A percentile compares a stretch with the other conserved stretches of the same genome.
phyloP scores from a whole-genome alignment of 2,888 invertebrate species.

The Hemistola chrysoprasaria region DNA sequence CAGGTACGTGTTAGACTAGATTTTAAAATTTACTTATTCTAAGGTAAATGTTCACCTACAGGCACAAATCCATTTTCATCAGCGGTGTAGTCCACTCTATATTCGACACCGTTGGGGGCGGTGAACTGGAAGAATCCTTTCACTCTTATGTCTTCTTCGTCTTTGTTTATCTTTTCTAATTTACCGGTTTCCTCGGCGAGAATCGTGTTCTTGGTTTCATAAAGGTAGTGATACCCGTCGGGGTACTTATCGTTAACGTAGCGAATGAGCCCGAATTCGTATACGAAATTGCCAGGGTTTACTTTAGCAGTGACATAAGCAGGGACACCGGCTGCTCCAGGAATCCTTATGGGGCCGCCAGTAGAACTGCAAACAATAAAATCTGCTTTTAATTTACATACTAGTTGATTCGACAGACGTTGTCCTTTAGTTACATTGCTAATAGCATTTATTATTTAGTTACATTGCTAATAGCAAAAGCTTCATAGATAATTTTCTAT shows the following conservation, averaged over 20 bases:
- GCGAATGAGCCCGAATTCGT: constrained; percentile 70
- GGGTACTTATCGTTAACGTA: constrained; percentile 57
- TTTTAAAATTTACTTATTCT: constrained; percentile 25
- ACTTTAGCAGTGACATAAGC: too few species aligned
- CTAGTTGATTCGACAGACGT: too few species aligned
- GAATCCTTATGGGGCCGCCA: too few species aligned
- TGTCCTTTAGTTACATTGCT: too few species aligned
- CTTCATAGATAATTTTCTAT: too few species aligned
- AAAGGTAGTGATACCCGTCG: constrained; percentile 73
- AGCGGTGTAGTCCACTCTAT: constrained; percentile 74
- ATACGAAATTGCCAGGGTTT: constrained; percentile 48
- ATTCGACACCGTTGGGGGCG: constrained; percentile 68
- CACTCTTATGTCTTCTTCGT: constrained; percentile 51
- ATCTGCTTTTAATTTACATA: too few species aligned
- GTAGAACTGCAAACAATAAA: too few species aligned
- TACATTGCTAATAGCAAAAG: too few species aligned
- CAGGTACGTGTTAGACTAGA: constrained; percentile 33
- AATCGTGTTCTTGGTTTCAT: constrained; percentile 76
- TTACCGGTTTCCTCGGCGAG: constrained; percentile 70
- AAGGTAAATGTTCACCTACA: constrained; percentile 60
- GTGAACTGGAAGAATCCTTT: constrained; percentile 72
- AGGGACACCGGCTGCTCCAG: too few species aligned
- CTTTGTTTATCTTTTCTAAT: constrained; percentile 56
- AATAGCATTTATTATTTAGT: too few species aligned
- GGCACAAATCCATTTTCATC: constrained; percentile 72